Percentiles rank a stretch among this genome's conserved stretches.
Conservation (phyloP, 1,140 invertebrate species). For the Stegodyphus mimosarum region DNA sequence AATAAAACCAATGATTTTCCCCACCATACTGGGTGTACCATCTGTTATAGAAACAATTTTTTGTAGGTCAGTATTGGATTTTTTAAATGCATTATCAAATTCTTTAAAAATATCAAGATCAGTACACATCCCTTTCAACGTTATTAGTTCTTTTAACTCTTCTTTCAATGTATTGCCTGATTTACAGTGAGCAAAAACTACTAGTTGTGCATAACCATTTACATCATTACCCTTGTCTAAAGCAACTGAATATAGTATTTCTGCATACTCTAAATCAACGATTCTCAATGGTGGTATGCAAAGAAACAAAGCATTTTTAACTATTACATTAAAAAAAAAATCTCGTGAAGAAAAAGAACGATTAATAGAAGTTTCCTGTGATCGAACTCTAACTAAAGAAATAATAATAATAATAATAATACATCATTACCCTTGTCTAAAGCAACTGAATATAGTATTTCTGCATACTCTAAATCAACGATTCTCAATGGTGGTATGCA, state of each 20-base stretch:
- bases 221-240: conserved; percentile 3
- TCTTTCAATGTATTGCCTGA: conserved; percentile 12
- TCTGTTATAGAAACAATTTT: conserved; percentile 5
- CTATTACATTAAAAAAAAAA: too few relatives aligned
- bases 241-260: conserved; percentile 6
- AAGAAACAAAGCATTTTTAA: too few relatives aligned
- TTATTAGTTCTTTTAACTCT: conserved; percentile 1
- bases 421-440: conserved; percentile 3
- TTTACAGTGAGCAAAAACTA: neutral
- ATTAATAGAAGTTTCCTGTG: too few relatives aligned
- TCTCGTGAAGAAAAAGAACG: too few relatives aligned
- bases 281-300: too few relatives aligned
- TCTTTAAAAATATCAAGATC: conserved; percentile 2
- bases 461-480: conserved; percentile 4
- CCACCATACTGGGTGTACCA: neutral
- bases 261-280: conserved; percentile 4
- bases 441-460: conserved; percentile 6
- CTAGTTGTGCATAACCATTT: conserved; percentile 10
- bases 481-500: too few relatives aligned
- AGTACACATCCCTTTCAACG: conserved; percentile 6
- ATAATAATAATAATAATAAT: too few relatives aligned
- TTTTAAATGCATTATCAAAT: conserved; percentile 23
- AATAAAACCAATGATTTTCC: conserved; percentile 24
- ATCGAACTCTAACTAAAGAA: too few relatives aligned
- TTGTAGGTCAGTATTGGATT: neutral